A percentile compares a stretch with the other conserved stretches of the same genome.
Conservation (phyloP, 1,140 invertebrate genomes). For the Pseudomyrmex gracilis region DNA sequence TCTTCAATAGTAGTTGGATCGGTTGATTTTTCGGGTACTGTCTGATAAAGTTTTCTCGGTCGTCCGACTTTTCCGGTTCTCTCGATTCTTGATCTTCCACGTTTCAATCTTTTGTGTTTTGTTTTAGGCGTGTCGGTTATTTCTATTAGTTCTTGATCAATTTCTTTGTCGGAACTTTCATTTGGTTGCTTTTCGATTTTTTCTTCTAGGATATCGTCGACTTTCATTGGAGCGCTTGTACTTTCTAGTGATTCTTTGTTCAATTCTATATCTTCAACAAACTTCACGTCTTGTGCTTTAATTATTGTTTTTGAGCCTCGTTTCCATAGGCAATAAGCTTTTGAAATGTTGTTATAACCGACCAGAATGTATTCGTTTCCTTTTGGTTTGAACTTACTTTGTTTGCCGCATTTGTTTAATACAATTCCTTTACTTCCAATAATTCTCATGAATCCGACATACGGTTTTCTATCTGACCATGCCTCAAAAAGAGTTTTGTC, state of each 20-base stretch:
- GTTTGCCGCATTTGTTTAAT: no score
- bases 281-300: background rate
- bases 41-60: constrained; percentile 69
- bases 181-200: background rate
- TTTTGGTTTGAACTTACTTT: constrained; percentile 69
- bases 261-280: background rate
- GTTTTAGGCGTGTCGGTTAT: background rate
- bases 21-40: constrained; percentile 78
- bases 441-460: no score
- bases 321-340: constrained; percentile 47
- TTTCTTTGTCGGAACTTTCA: background rate
- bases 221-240: background rate
- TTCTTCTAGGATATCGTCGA: background rate
- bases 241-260: no score
- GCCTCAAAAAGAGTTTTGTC: no score
- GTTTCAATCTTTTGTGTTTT: constrained; percentile 9
- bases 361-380: constrained; percentile 41
- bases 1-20: constrained; percentile 69
- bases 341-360: constrained; percentile 20
- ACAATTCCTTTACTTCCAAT: no score
- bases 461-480: no score
- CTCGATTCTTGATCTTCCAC: background rate
- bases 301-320: constrained; percentile 10
- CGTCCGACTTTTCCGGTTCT: no score
- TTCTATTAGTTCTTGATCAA: background rate